phyloP scores from a whole-genome alignment of 2,888 invertebrate genomes.

The Metalampra italica region DNA sequence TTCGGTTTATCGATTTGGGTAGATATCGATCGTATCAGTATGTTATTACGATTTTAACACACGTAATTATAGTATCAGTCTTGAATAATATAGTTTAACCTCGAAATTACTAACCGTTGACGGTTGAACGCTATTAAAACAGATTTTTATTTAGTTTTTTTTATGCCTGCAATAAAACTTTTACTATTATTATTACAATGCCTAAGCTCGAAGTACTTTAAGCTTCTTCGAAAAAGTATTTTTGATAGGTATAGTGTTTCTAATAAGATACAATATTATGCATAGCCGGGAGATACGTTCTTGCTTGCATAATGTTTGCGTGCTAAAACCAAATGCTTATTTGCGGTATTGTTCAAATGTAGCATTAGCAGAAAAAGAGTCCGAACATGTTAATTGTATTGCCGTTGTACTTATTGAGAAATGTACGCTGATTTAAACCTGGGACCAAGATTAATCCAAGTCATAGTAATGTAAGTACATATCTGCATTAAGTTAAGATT shows the following conservation, averaged over 20 bases:
- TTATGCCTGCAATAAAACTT: too few species aligned
- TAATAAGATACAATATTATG: conserved; percentile 5
- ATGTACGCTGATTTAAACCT: background rate
- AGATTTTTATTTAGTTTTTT: too few species aligned
- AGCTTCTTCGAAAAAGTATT: too few species aligned
- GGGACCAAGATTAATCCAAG: too few species aligned
- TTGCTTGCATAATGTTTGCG: conserved; percentile 38
- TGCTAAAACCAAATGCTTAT: conserved; percentile 50
- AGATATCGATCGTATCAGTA: background rate
- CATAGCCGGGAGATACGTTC: conserved; percentile 13
- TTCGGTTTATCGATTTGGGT: background rate
- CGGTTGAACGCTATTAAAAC: too few species aligned
- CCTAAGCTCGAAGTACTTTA: too few species aligned
- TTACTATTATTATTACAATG: too few species aligned
- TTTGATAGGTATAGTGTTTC: background rate
- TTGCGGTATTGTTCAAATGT: conserved; percentile 45
- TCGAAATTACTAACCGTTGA: too few species aligned
- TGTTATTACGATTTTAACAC: background rate
- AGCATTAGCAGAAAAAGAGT: conserved; percentile 32
- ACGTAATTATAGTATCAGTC: background rate
- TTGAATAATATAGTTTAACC: background rate
- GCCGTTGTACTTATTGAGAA: too few species aligned
- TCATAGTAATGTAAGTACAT: too few species aligned
- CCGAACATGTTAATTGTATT: too few species aligned
- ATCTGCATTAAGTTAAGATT: too few species aligned